Evolutionary conservation across 2,113 vertebrate species (phyloP).

Genomic region (Felis catus): F.catus_Fca126_mat1.0 CM031412.1:135820001-135820500

Average conservation of each 20-base stretch:
- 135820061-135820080: neutral
- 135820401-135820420: neutral
- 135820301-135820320: neutral
- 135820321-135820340: neutral
- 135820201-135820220: neutral
- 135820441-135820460: slow-evolving; percentile 28
- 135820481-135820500: slow-evolving; percentile 4
- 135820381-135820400: slow-evolving; percentile 25
- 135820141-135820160: neutral
- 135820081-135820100: neutral
- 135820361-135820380: slow-evolving; percentile 37
- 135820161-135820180: neutral
- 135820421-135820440: neutral
- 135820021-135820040: neutral
- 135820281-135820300: neutral
- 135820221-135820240: neutral
- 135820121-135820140: neutral
- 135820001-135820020: neutral
- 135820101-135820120: neutral
- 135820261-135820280: neutral
- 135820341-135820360: neutral
- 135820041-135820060: neutral
- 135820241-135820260: neutral
- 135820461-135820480: neutral
- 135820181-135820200: neutral